Percentiles rank a stretch among this genome's conserved stretches.
Evolutionary conservation across 2,113 vertebrate species (phyloP).

Genomic region (Sarotherodon lohbergeri): DNA sequence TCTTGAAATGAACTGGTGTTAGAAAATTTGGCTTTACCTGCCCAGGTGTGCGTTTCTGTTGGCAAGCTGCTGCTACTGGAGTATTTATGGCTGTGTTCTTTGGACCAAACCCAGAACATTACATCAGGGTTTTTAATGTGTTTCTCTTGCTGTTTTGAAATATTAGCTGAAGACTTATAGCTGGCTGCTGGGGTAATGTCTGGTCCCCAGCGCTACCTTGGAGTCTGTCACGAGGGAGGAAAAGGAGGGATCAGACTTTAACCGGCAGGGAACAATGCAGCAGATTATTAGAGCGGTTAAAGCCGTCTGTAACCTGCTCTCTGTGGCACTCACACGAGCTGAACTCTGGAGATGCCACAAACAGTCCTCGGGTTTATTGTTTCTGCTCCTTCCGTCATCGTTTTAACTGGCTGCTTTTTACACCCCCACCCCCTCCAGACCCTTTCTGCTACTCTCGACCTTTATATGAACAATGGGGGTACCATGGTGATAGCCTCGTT

Average conservation of each 20-base stretch:
- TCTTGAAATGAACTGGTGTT: background rate
- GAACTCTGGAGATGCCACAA: background rate
- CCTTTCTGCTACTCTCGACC: background rate
- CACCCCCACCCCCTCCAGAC: background rate
- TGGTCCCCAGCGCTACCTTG: background rate
- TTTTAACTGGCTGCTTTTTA: background rate
- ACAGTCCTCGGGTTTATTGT: background rate
- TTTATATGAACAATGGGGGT: slow-evolving; percentile 41
- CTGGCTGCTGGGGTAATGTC: background rate
- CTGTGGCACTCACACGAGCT: background rate
- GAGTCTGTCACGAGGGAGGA: background rate
- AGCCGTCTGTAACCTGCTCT: background rate
- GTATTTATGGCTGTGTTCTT: background rate
- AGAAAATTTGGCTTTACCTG: background rate
- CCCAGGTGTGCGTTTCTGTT: background rate
- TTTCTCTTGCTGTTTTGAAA: background rate
- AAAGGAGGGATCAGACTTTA: background rate
- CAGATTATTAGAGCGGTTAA: background rate
- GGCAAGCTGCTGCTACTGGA: background rate
- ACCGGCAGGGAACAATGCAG: background rate
- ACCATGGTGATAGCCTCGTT: slow-evolving; percentile 50
- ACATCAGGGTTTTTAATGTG: background rate
- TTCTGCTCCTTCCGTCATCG: background rate
- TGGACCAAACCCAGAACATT: background rate
- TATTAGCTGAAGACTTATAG: background rate